A percentile compares a stretch with the other conserved stretches of the same genome.
Evolutionary conservation across 2,797 vertebrate genomes (phyloP).

Genomic region (Columba guinea): DNA sequence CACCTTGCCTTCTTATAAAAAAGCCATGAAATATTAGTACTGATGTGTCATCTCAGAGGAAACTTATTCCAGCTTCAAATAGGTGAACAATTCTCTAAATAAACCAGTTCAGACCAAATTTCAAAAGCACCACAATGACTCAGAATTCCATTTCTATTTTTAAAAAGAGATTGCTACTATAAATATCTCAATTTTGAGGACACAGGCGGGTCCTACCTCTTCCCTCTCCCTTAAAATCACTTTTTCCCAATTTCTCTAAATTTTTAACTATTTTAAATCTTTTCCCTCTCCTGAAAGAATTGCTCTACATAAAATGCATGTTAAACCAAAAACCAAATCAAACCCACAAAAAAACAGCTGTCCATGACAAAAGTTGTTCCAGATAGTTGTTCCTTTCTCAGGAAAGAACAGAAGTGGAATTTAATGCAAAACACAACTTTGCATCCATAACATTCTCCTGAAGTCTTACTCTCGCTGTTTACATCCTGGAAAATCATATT

Average conservation of each 20-base stretch:
- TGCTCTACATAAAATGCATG: fast-evolving
- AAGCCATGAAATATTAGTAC: neutral
- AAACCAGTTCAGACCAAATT: neutral
- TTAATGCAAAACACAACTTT: neutral
- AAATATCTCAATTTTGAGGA: neutral
- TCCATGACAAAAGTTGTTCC: neutral
- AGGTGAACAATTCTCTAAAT: neutral
- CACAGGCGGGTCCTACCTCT: neutral
- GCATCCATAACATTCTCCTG: neutral
- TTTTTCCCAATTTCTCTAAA: neutral
- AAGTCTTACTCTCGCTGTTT: neutral
- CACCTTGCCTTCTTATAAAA: neutral
- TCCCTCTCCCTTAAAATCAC: neutral
- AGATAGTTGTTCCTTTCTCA: neutral
- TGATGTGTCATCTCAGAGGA: neutral
- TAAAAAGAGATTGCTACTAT: neutral
- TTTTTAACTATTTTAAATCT: neutral
- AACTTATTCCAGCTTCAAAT: neutral
- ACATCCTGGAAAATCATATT: neutral
- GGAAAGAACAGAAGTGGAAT: neutral
- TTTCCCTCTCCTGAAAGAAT: neutral
- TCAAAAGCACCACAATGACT: neutral
- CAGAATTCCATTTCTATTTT: neutral
- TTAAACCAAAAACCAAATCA: neutral
- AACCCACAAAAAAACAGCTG: neutral